Base-by-base conservation (phyloP, 2,888 invertebrate species). In the Hydrotaea cyrtoneurina region DNA sequence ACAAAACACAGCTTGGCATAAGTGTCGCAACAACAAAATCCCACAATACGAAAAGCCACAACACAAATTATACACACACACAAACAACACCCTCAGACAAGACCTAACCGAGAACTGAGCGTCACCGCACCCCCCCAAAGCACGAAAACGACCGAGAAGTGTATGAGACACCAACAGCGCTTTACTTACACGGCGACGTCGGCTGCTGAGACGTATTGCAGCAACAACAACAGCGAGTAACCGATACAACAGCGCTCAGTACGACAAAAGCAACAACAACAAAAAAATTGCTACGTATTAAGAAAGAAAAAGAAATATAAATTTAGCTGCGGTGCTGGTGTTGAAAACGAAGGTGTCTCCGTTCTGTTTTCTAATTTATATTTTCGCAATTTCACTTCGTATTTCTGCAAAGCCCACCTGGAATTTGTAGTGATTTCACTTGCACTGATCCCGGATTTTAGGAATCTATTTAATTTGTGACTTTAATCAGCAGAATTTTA, bases 221-320 rank as follows among this genome's bases (percentile, higher is more conserved):
- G 13, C 66, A 39, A 43, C 66, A 10, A 39, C 39, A 19, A 36
- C 17, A 31, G 7, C 31, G 31, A 7, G 31, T 31, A 31, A 31
- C 31, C 31, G 31, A 2, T 31, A 31, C 31, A 31, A 31, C 31
- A 31, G 7, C 31, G 7, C 31, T 31, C 31, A 31, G 31, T 31
- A 69, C 21, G 57, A 73, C 15, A 46, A 43, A 74, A 31, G 31
- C n/a, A n/a, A n/a, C n/a, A n/a, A n/a, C n/a, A 31, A 31, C 3
- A 31, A 31, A 80, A 81, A 75, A 78, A 74, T 72, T 82, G 85
- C 85, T 85, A 85, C 85, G 85, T 85, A 85, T 85, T 82, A 79
- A 79, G 73, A 84, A 83, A 62, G 62, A 66, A 59, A 19, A 23
- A 57, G 10, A 57, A 55, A 55, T 10, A 5, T n/a, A 55, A 75